These are phyloP conservation scores for Sinonovacula constricta DNA, from an alignment of 1,140 invertebrate genomes.

Conservation along the genomic window DNA sequence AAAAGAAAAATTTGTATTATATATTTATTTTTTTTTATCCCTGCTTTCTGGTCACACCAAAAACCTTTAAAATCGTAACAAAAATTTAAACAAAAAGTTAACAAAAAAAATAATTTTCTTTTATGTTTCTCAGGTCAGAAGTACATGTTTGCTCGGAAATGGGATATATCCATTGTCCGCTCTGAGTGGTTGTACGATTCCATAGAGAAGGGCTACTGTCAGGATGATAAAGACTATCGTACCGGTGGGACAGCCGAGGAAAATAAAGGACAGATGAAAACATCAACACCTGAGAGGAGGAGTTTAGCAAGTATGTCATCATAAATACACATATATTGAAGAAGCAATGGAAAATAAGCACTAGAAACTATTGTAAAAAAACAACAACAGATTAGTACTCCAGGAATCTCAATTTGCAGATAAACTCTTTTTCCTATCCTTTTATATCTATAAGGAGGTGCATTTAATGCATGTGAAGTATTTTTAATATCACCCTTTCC, in stretches of 20 bases:
- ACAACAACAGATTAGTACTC: too few species aligned
- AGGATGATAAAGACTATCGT: conserved; percentile 84
- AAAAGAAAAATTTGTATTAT: not conserved
- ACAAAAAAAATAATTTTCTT: conserved; percentile 4
- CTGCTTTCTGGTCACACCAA: too few species aligned
- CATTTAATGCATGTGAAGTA: too few species aligned
- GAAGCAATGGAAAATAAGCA: too few species aligned
- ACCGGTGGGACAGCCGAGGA: conserved; percentile 74
- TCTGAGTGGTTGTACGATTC: conserved; percentile 90
- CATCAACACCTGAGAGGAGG: conserved; percentile 72
- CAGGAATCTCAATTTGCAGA: too few species aligned
- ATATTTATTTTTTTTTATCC: not conserved
- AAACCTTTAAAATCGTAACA: too few species aligned
- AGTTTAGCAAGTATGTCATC: conserved; percentile 31
- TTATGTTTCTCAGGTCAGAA: conserved; percentile 80
- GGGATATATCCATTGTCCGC: conserved; percentile 86
- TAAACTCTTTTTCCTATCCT: too few species aligned
- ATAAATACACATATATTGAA: too few species aligned
- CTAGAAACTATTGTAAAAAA: too few species aligned
- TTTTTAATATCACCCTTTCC: too few species aligned
- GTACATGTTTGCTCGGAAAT: conserved; percentile 87
- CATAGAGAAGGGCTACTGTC: conserved; percentile 85
- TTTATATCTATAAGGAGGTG: too few species aligned
- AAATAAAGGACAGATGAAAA: conserved; percentile 50
- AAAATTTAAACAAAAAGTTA: not conserved